A percentile compares a stretch with the other conserved stretches of the same genome.
Conservation (phyloP, 2,797 vertebrate species). For the Hemitrygon akajei region DNA sequence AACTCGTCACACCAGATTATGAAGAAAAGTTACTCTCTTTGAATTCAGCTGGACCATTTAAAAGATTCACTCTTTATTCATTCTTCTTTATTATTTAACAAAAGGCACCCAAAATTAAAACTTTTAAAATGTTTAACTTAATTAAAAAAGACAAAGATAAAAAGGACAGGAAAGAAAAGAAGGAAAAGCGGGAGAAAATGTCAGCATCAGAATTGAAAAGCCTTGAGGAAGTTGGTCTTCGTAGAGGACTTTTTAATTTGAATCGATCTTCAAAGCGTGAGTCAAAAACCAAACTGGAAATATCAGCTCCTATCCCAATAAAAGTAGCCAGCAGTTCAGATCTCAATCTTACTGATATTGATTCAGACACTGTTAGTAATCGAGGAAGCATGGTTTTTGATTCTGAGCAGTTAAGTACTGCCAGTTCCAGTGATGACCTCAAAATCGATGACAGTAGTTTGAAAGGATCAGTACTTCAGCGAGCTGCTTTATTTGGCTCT, state of each 20-base stretch:
- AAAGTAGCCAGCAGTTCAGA: slow-evolving; percentile 87
- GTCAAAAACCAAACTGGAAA: slow-evolving; percentile 80
- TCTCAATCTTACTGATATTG: slow-evolving; percentile 84
- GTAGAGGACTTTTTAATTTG: slow-evolving; percentile 90
- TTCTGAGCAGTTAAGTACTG: slow-evolving; percentile 76
- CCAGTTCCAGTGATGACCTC: slow-evolving; percentile 90
- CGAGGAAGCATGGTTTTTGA: slow-evolving; percentile 82
- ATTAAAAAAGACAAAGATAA: slow-evolving; percentile 84
- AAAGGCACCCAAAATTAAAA: not conserved
- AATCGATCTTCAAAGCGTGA: slow-evolving; percentile 85
- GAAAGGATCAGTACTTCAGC: slow-evolving; percentile 79
- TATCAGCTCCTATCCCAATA: slow-evolving; percentile 95
- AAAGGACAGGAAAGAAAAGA: slow-evolving; percentile 84
- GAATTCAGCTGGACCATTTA: slow-evolving; percentile 19
- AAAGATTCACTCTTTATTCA: not conserved
- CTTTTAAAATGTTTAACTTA: slow-evolving; percentile 77
- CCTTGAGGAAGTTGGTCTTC: slow-evolving; percentile 92
- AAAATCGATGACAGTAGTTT: slow-evolving; percentile 67
- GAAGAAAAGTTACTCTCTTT: slow-evolving; percentile 22
- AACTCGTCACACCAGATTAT: not conserved
- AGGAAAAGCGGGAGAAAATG: slow-evolving; percentile 92
- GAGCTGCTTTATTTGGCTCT: slow-evolving; percentile 82
- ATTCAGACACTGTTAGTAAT: slow-evolving; percentile 80
- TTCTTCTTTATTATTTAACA: not conserved
- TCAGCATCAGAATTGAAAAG: slow-evolving; percentile 85